A percentile compares a stretch with the other conserved stretches of the same genome.
Evolutionary conservation across 2,888 invertebrate genomes (phyloP).

Genomic region (Mesopsocus fuscifrons): DNA sequence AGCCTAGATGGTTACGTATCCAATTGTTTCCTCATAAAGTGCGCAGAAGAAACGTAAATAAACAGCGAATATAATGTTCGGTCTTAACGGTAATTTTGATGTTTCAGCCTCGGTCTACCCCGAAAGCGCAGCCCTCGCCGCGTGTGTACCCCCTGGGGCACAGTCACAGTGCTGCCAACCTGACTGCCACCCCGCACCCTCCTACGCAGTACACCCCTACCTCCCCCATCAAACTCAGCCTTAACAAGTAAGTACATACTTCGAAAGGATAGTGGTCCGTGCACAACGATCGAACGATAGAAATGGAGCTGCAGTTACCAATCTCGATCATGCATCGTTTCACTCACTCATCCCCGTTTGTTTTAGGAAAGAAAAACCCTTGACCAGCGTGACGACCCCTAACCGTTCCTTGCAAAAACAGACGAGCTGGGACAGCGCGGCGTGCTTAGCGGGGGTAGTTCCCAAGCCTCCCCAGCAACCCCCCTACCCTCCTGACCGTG

Average conservation of each 20-base stretch:
- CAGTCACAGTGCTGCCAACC: slow-evolving; percentile 24
- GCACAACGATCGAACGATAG: no score
- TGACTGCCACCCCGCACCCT: slow-evolving; percentile 21
- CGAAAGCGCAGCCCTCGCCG: no score
- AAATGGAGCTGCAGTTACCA: no score
- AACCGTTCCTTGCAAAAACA: slow-evolving; percentile 33
- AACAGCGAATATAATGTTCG: no score
- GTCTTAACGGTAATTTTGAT: no score
- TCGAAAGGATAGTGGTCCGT: not conserved
- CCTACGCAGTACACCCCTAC: slow-evolving; percentile 16
- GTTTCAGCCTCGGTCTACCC: no score
- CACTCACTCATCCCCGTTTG: no score
- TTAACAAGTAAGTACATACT: slow-evolving; percentile 19
- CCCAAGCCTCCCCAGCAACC: slow-evolving; percentile 11
- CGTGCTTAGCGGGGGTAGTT: slow-evolving; percentile 10
- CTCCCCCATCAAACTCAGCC: slow-evolving; percentile 15
- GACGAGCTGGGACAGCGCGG: slow-evolving; percentile 23
- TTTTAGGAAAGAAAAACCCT: slow-evolving; percentile 11
- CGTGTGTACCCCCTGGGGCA: no score
- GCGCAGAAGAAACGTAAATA: no score
- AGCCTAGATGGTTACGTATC: no score
- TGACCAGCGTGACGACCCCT: slow-evolving; percentile 2
- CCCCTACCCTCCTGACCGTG: slow-evolving; percentile 23
- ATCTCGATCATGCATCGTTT: no score
- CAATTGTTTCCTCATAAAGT: no score